Conservation (phyloP, 2,888 invertebrate genomes). For the Caradrina clavipalpis region DNA sequence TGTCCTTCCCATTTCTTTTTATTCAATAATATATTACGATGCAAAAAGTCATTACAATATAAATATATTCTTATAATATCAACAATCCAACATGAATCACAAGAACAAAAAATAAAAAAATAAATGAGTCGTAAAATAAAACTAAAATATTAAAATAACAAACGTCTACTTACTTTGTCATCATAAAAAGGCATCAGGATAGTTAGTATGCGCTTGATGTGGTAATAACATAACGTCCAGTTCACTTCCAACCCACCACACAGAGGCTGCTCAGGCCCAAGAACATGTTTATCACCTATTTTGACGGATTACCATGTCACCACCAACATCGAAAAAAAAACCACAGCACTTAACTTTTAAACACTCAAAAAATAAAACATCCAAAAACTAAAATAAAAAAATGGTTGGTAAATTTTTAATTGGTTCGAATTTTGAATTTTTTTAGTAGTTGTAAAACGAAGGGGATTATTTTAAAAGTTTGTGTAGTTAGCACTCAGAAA, state of each 20-base stretch:
- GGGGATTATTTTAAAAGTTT: background rate
- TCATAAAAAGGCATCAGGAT: slow-evolving; percentile 88
- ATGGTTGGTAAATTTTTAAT: background rate
- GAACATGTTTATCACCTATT: slow-evolving; percentile 79
- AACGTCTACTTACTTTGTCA: slow-evolving; percentile 82
- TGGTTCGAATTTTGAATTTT: background rate
- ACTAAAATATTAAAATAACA: background rate
- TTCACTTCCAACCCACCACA: slow-evolving; percentile 81
- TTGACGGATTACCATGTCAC: slow-evolving; percentile 73
- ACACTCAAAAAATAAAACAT: slow-evolving; percentile 14
- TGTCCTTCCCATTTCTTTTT: too few species aligned
- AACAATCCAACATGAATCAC: too few species aligned
- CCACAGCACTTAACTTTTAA: slow-evolving; percentile 44
- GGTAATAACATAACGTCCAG: slow-evolving; percentile 85
- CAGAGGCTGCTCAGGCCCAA: slow-evolving; percentile 65
- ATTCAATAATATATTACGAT: too few species aligned
- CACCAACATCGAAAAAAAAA: slow-evolving; percentile 67
- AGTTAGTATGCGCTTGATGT: slow-evolving; percentile 79
- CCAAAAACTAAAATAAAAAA: slow-evolving; percentile 23
- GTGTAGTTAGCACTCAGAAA: background rate
- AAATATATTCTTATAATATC: too few species aligned
- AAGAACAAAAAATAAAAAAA: background rate
- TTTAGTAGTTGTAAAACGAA: background rate
- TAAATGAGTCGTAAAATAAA: background rate
- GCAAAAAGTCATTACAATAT: too few species aligned